Evolutionary conservation across 2,888 invertebrate species (phyloP), one percentile per base, ranked within the genome.

Genomic region (Cheilosia vulpina): DNA sequence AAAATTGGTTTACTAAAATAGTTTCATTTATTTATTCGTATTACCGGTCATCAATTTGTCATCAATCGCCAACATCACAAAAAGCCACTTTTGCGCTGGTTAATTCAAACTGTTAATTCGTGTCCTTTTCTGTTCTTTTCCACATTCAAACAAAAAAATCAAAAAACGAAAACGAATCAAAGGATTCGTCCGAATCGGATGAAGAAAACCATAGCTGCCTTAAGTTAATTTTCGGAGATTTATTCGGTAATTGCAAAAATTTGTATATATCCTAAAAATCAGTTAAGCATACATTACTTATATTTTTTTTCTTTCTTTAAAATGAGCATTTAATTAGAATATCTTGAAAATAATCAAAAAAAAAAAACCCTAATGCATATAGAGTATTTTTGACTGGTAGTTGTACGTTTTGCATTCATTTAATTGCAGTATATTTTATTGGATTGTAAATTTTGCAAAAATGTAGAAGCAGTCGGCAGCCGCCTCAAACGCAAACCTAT

Each of bases 141-240:
- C 27, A 38, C 69, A 81, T 72, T 77, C 52, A 62, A 72, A 71
- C 41, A 47, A 60, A 55, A 65, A 65, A 31, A 66, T 24, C 62
- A 47, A 19, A 15, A 72, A 53, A 24, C 7, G 60, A 63, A 68
- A 68, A 63, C 27, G 19, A 80, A 87, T 69, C 62, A 53, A 52
- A 87, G 85, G 81, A 87, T 85, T 87, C 85, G 50, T 87, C 85
- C 80, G 90, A 91, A 89, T 91, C 91, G 90, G 93, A 92, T 90
- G 93, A 92, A 89, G 90, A 91, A 90, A 92, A 94, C 93, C 93
- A 94, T 93, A 94, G 94, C 94, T 95, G 95, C 94, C 94, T 95
- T 93, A 94, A 94, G 94, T 94, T 94, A 93, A 94, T 95, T 92
- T 94, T 95, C 93, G 94, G 94, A 92, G 94, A 94, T 91, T 93